These are phyloP conservation scores for Carollia perspicillata DNA, from an alignment of 2,113 vertebrate species.

Conservation along the genomic window DNA sequence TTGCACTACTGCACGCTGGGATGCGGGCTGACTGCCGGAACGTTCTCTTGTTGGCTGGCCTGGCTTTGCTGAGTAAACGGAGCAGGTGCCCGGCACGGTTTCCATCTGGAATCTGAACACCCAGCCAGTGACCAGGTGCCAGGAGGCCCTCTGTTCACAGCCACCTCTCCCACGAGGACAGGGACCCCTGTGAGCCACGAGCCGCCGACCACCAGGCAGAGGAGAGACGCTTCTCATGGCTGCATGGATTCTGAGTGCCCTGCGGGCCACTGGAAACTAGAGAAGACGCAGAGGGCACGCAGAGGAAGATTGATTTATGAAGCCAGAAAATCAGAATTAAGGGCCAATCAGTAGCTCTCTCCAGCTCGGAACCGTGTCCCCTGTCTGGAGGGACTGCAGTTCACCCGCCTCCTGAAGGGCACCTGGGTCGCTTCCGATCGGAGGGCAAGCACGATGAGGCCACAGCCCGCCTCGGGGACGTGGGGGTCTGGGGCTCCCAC, in stretches of 20 bases:
- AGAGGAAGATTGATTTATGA: fast-evolving
- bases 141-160: too few relatives aligned
- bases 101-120: not conserved
- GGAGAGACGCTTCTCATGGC: fast-evolving
- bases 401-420: not conserved
- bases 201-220: too few relatives aligned
- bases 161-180: not conserved
- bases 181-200: fast-evolving
- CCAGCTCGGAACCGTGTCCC: not conserved
- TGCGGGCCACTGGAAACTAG: not conserved
- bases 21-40: constrained; percentile 76
- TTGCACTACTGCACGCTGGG: constrained; percentile 67
- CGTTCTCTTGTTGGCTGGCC: constrained; percentile 64
- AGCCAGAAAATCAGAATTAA: not conserved
- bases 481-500: not conserved
- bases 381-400: fast-evolving
- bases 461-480: not conserved
- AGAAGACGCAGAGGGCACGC: too few relatives aligned
- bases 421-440: not conserved
- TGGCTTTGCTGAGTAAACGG: constrained; percentile 60
- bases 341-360: fast-evolving
- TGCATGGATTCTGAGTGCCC: fast-evolving
- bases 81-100: not conserved
- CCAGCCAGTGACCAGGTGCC: too few relatives aligned
- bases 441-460: not conserved